phyloP scores from a whole-genome alignment of 2,888 invertebrate species.

The Orthosia gothica region DNA sequence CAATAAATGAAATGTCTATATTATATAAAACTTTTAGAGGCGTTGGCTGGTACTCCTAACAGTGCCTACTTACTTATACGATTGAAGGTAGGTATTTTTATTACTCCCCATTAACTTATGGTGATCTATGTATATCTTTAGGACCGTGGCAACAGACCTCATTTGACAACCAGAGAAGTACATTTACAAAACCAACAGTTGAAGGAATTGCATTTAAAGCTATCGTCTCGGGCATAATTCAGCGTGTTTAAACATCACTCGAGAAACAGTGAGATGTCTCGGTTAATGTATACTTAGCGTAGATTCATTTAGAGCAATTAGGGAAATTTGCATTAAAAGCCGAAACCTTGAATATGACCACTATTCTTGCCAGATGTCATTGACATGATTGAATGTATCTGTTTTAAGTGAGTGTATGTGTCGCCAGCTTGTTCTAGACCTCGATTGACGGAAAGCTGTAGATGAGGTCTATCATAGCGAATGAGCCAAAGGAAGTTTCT shows the following conservation, averaged over 20 bases:
- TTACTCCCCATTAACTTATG: background rate
- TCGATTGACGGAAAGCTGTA: no score
- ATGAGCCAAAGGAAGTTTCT: no score
- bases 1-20: no score
- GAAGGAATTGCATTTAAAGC: slow-evolving; percentile 48
- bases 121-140: slow-evolving; percentile 16
- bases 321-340: slow-evolving; percentile 28
- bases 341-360: background rate
- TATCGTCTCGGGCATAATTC: slow-evolving; percentile 38
- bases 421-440: no score
- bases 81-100: background rate
- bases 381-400: background rate
- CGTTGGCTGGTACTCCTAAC: background rate
- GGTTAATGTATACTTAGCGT: slow-evolving; percentile 24
- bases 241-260: slow-evolving; percentile 16
- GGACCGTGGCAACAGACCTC: background rate
- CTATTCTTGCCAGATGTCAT: background rate
- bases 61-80: background rate
- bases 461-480: no score
- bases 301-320: slow-evolving; percentile 30
- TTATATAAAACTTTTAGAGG: no score
- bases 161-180: slow-evolving; percentile 24
- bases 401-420: background rate
- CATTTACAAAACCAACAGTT: slow-evolving; percentile 7
- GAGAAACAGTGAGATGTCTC: background rate